Evolutionary conservation across 2,797 vertebrate genomes (phyloP).

Genomic region (Botia kubotai): DNA sequence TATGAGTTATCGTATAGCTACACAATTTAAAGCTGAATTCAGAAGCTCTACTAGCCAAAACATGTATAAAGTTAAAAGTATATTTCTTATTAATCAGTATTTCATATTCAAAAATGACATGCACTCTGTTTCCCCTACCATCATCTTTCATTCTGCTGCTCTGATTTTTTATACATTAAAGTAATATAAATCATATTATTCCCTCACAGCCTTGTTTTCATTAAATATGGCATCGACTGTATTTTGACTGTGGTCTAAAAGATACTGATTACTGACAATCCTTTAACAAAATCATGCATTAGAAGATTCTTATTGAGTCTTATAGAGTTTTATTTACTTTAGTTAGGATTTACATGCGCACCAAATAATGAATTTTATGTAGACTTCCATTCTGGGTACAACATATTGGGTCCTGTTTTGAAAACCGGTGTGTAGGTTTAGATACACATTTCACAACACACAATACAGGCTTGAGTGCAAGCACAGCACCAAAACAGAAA

Average conservation of each 20-base stretch:
- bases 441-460: constrained; percentile 47
- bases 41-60: too few relatives aligned
- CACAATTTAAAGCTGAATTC: too few relatives aligned
- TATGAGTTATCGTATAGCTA: background rate
- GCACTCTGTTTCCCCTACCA: too few relatives aligned
- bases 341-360: constrained; percentile 1
- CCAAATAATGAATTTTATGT: background rate
- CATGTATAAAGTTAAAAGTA: too few relatives aligned
- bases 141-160: too few relatives aligned
- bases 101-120: too few relatives aligned
- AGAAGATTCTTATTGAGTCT: background rate
- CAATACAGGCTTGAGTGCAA: constrained; percentile 47
- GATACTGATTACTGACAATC: too few relatives aligned
- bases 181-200: background rate
- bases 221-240: background rate
- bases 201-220: background rate
- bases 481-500: constrained; percentile 53
- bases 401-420: background rate
- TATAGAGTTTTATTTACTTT: background rate
- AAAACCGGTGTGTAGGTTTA: constrained; percentile 8
- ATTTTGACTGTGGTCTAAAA: too few relatives aligned
- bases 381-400: constrained; percentile 15
- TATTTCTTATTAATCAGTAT: too few relatives aligned
- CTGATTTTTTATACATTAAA: too few relatives aligned
- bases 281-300: background rate